Base-by-base conservation (phyloP, 1,140 invertebrate species). In the Ephestia elutella region DNA sequence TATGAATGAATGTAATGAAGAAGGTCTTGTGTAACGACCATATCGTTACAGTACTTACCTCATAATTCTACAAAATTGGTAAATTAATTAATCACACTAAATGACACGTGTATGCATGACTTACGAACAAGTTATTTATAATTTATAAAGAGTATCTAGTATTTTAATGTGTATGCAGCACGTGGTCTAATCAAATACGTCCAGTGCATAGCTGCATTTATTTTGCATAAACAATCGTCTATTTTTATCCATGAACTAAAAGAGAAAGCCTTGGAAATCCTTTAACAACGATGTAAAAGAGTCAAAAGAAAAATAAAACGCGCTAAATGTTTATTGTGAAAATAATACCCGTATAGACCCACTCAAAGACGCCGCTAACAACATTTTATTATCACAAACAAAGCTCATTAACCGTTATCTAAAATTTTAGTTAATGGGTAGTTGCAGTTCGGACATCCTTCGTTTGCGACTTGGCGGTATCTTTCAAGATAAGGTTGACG, bases 401-500 rank as follows among this genome's bases (percentile, higher is more conserved):
- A 50, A 20, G 49, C 7, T 10, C 18, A 32, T 32, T 32, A 11
- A 50, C 49, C 49, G 50, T 25, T 53, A 53, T 25, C 4, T 20
- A 50, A 15, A 25, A 25, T 53, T 53, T 13, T 53, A 53, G 50
- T 13, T 53, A 21, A 53, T 50, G 5, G 18, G 4, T 17, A 50
- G 49, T 17, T 20, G 8, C 3, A 20, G 17, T 50, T 50, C 9
- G 49, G 38, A 44, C 3, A 15, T 44, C 10, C n/a, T n/a, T 38
- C 5, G 2, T 38, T 11, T n/a, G 38, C n/a, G 38, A 49, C 55
- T 75, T 75, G 75, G 65, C 75, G 77, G 80, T 57, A 54, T 56
- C 38, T 59, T 44, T 44, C 49, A 61, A 60, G 63, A 65, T 62
- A 60, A 73, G 67, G 48, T 60, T 35, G 60, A 62, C 54, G 48